Percentiles rank a stretch among this genome's conserved stretches.
Conservation (phyloP, 2,888 invertebrate genomes). For the Cantharis flavilabris region DNA sequence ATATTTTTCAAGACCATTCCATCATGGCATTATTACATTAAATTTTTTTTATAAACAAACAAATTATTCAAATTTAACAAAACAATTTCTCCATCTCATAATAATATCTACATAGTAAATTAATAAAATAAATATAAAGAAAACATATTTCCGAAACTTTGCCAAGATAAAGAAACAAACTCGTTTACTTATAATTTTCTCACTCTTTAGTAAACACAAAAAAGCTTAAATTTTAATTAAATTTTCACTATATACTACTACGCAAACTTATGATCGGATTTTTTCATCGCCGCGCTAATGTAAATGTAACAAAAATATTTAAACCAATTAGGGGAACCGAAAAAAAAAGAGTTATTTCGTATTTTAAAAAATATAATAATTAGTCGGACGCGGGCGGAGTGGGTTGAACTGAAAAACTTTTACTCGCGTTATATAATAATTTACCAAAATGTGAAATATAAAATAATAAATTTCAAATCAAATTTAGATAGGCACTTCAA, state of each 20-base stretch:
- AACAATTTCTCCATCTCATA: background rate
- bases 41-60: background rate
- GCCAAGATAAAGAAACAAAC: background rate
- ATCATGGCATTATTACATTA: background rate
- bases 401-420: background rate
- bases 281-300: background rate
- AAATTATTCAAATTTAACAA: background rate
- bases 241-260: background rate
- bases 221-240: background rate
- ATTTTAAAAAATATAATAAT: background rate
- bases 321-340: background rate
- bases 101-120: background rate
- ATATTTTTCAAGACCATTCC: conserved; percentile 29
- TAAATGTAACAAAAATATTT: background rate
- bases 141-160: background rate
- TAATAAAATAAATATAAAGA: background rate
- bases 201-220: background rate
- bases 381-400: background rate
- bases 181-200: background rate
- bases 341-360: too few species aligned
- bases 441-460: background rate
- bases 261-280: background rate
- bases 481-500: background rate
- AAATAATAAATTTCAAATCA: background rate
- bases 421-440: background rate